Evolutionary conservation across 1,140 invertebrate species (phyloP).

Genomic region (Planococcus citri): DNA sequence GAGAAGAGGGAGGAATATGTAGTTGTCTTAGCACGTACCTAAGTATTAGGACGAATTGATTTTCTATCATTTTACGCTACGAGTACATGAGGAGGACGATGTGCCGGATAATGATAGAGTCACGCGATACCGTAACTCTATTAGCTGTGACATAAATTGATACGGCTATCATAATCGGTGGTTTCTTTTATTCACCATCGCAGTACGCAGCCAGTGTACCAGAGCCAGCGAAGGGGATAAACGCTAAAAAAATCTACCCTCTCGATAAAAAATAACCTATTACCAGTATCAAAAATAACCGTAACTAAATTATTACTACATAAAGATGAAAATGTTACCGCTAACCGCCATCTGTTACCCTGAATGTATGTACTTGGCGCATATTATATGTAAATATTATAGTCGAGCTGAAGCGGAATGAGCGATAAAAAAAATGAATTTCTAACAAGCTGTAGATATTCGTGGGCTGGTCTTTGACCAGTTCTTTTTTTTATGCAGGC

Average conservation of each 20-base stretch:
- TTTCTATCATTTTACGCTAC: background rate
- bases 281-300: slow-evolving; percentile 14
- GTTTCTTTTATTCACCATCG: slow-evolving; percentile 4
- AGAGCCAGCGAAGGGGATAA: background rate
- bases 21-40: no score
- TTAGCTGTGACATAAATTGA: slow-evolving; percentile 13
- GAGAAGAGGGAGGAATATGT: no score
- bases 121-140: background rate
- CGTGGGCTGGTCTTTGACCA: no score
- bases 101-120: background rate
- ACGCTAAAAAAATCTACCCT: background rate
- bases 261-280: slow-evolving; percentile 2
- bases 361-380: no score
- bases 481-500: no score
- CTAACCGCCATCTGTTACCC: slow-evolving; percentile 14
- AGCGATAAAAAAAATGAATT: no score
- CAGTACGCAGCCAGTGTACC: no score
- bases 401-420: no score
- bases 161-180: slow-evolving; percentile 15
- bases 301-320: slow-evolving; percentile 18
- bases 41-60: background rate
- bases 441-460: no score
- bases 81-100: no score
- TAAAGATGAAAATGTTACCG: slow-evolving; percentile 19
- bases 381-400: slow-evolving; percentile 20